A percentile compares a stretch with the other conserved stretches of the same genome.
Evolutionary conservation across 1,140 invertebrate species (phyloP).

Genomic region (Lasioglossum baleicum): DNA sequence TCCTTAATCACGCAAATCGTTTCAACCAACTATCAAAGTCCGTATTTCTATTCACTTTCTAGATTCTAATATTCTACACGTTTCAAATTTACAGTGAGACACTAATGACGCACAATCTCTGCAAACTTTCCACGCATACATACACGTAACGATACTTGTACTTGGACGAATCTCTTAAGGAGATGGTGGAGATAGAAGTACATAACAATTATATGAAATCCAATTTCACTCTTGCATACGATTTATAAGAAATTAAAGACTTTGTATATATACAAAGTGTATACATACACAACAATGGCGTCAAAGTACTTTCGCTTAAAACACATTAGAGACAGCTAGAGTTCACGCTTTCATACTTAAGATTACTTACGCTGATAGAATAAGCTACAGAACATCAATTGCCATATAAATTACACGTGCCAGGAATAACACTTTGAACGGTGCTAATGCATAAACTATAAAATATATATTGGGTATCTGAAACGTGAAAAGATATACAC

Average conservation of each 20-base stretch:
- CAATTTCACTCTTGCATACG: constrained; percentile 2
- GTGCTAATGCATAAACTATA: constrained; percentile 71
- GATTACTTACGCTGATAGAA: constrained; percentile 66
- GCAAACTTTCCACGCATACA: constrained; percentile 42
- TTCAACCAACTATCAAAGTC: constrained; percentile 32
- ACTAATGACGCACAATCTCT: constrained; percentile 32
- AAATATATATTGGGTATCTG: constrained; percentile 69
- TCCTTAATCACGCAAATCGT: constrained; percentile 58
- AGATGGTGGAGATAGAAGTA: constrained; percentile 9
- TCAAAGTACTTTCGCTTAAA: constrained; percentile 5
- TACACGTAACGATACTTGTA: constrained; percentile 23
- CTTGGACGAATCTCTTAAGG: constrained; percentile 8
- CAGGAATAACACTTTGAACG: constrained; percentile 68
- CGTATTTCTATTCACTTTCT: constrained; percentile 9
- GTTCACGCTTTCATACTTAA: constrained; percentile 53
- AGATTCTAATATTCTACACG: constrained; percentile 20
- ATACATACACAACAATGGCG: constrained; percentile 30
- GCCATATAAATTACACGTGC: constrained; percentile 68
- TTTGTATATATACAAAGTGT: neutral
- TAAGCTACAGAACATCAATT: constrained; percentile 64
- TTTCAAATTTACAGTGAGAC: constrained; percentile 12
- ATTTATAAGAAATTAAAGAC: neutral
- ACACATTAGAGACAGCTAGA: constrained; percentile 24
- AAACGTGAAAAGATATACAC: constrained; percentile 70
- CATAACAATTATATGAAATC: neutral